Conservation (phyloP, 2,797 vertebrate genomes). For the Nyctibius grandis region DNA sequence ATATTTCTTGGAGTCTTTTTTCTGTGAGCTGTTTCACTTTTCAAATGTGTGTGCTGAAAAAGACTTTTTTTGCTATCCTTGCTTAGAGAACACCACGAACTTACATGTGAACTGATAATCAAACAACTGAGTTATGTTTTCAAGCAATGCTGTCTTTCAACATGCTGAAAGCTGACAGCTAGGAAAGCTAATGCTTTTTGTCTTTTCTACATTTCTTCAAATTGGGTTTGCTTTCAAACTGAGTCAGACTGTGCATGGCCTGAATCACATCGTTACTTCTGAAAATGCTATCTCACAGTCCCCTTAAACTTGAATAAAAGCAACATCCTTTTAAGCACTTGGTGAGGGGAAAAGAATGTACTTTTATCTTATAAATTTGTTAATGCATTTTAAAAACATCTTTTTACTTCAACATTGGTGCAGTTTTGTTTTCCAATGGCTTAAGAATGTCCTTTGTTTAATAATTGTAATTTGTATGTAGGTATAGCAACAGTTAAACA, state of each 20-base stretch:
- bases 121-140: neutral
- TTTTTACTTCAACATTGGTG: neutral
- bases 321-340: neutral
- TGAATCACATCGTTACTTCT: neutral
- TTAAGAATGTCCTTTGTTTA: neutral
- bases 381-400: neutral
- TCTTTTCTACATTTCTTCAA: neutral
- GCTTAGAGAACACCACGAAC: neutral
- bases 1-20: neutral
- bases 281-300: neutral
- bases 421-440: neutral
- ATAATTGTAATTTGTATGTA: neutral
- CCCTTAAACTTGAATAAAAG: neutral
- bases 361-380: neutral
- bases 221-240: neutral
- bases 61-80: neutral
- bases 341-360: neutral
- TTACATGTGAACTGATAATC: neutral
- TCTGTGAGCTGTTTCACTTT: neutral
- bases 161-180: neutral
- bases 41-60: neutral
- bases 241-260: neutral
- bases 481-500: neutral
- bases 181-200: neutral
- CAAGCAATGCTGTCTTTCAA: neutral